These are phyloP conservation scores for Netelia virgata DNA, from an alignment of 2,888 invertebrate species.

Conservation along the genomic window DNA sequence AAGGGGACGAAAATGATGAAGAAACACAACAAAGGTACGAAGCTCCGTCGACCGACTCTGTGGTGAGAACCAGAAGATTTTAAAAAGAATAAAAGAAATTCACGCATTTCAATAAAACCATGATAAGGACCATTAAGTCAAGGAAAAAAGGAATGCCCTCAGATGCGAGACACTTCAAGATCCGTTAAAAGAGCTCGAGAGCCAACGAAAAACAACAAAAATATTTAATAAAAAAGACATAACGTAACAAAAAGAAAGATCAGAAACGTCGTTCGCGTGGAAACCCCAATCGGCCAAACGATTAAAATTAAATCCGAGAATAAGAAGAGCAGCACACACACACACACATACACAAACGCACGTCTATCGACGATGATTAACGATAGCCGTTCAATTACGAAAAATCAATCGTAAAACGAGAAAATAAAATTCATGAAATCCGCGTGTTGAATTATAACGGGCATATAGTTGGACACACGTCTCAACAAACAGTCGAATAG, in stretches of 20 bases:
- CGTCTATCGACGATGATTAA: slow-evolving; percentile 56
- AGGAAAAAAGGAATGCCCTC: slow-evolving; percentile 22
- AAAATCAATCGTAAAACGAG: slow-evolving; percentile 4
- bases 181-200: slow-evolving; percentile 48
- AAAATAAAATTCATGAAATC: slow-evolving; percentile 43
- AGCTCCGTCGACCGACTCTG: slow-evolving; percentile 83
- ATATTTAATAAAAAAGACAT: slow-evolving; percentile 6
- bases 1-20: slow-evolving; percentile 41
- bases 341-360: slow-evolving; percentile 26
- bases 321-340: slow-evolving; percentile 44
- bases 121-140: slow-evolving; percentile 9
- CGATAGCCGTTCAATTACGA: slow-evolving; percentile 38
- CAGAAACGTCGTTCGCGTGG: slow-evolving; percentile 65
- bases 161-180: slow-evolving; percentile 39
- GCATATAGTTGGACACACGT: slow-evolving; percentile 77
- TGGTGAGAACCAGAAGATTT: slow-evolving; percentile 76
- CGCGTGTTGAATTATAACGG: slow-evolving; percentile 63
- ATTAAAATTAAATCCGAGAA: slow-evolving; percentile 53
- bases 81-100: slow-evolving; percentile 50
- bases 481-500: slow-evolving; percentile 81
- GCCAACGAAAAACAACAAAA: slow-evolving; percentile 47
- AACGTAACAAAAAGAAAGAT: slow-evolving; percentile 22
- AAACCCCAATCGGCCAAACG: slow-evolving; percentile 63
- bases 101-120: slow-evolving; percentile 54
- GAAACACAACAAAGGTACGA: slow-evolving; percentile 72